These are phyloP conservation scores for Apodemia hepburni DNA, from an alignment of 2,888 invertebrate species.

Conservation along the genomic window DNA sequence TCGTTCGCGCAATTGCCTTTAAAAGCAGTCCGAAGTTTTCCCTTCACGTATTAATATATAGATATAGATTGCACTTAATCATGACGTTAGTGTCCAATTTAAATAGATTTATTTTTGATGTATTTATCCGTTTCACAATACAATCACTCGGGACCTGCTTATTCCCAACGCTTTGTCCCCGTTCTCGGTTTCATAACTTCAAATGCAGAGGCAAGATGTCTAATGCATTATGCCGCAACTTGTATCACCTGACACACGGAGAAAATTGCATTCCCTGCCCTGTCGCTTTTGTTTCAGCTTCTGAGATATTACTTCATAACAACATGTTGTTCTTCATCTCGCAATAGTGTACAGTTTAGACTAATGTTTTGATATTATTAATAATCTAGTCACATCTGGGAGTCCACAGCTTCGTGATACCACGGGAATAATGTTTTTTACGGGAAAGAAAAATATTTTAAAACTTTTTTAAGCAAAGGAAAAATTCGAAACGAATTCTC, in stretches of 20 bases:
- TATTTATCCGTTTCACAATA: background rate
- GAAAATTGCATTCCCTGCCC: conserved; percentile 28
- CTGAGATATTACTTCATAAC: conserved; percentile 26
- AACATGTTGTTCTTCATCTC: conserved; percentile 10
- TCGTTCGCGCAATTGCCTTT: too few relatives aligned
- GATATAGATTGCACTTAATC: too few relatives aligned
- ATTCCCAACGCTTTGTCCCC: background rate
- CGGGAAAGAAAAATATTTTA: too few relatives aligned
- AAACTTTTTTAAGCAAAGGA: too few relatives aligned
- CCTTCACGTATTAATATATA: too few relatives aligned
- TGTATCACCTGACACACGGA: conserved; percentile 30
- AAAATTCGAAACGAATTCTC: too few relatives aligned
- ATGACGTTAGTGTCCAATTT: too few relatives aligned
- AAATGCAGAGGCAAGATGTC: conserved; percentile 19
- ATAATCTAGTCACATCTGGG: too few relatives aligned
- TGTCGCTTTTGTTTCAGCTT: conserved; percentile 26
- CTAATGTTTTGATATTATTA: background rate
- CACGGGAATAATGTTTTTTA: too few relatives aligned
- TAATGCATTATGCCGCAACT: conserved; percentile 30
- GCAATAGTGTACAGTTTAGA: background rate
- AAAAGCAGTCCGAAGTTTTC: too few relatives aligned
- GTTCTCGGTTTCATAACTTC: conserved; percentile 20
- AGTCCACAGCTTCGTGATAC: too few relatives aligned
- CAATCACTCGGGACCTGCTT: background rate
- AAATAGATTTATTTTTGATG: background rate